Conservation (phyloP, 2,888 invertebrate species). For the Polydrusus tereticollis region DNA sequence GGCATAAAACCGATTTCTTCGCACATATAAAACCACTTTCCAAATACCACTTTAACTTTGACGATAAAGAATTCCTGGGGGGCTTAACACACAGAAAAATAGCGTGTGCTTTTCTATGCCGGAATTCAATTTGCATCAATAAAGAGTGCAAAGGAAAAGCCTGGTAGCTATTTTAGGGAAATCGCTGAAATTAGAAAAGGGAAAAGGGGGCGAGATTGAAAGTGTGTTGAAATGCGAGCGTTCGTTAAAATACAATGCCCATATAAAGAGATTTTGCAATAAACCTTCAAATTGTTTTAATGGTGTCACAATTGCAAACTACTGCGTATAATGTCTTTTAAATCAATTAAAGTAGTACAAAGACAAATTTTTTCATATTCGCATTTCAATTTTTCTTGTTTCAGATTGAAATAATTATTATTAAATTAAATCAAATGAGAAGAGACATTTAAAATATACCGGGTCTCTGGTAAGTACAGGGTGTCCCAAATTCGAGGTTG, state of each 20-base stretch:
- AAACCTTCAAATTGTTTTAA: too few species aligned
- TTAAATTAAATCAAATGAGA: too few species aligned
- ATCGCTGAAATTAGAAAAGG: constrained; percentile 21
- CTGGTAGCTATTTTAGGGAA: constrained; percentile 28
- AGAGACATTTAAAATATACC: too few species aligned
- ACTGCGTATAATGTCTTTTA: too few species aligned
- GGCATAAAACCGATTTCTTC: constrained; percentile 46
- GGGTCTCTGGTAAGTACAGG: too few species aligned
- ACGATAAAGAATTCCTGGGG: constrained; percentile 52
- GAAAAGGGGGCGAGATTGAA: constrained; percentile 18
- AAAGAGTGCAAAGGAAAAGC: constrained; percentile 42
- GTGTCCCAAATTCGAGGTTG: too few species aligned
- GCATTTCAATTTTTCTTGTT: too few species aligned
- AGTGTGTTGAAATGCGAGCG: constrained; percentile 3
- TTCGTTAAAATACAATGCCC: background rate
- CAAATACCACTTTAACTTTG: constrained; percentile 54
- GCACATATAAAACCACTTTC: constrained; percentile 54
- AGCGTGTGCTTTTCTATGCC: constrained; percentile 33
- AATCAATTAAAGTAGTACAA: too few species aligned
- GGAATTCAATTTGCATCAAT: constrained; percentile 48
- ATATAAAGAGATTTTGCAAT: too few species aligned
- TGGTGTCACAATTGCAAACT: too few species aligned
- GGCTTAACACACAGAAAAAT: constrained; percentile 39
- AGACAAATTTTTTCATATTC: too few species aligned
- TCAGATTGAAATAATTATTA: too few species aligned